Conservation (phyloP, 2,888 invertebrate genomes). For the Protophormia terraenovae region DNA sequence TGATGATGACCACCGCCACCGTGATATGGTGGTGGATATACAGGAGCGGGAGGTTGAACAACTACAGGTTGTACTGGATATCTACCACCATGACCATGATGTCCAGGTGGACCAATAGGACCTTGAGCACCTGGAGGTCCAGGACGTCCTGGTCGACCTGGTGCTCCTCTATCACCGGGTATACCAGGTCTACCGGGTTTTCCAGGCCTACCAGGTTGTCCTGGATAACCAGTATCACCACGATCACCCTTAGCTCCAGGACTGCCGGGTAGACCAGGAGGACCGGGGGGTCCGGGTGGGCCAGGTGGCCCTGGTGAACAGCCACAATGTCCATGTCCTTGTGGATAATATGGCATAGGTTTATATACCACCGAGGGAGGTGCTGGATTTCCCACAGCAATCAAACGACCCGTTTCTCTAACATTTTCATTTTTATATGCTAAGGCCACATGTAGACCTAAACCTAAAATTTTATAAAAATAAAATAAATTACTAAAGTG, state of each 20-base stretch:
- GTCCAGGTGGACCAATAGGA: constrained; percentile 28
- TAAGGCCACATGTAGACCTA: not conserved
- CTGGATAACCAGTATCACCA: constrained; percentile 30
- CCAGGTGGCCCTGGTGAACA: constrained; percentile 57
- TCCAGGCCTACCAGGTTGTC: constrained; percentile 16
- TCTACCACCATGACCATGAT: not conserved
- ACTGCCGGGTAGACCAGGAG: not conserved
- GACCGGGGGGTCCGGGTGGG: constrained; percentile 27
- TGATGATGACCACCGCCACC: not conserved
- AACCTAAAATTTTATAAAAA: constrained; percentile 15
- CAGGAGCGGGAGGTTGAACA: not conserved
- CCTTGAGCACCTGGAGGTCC: constrained; percentile 14
- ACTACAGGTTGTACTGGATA: not conserved
- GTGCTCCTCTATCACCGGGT: constrained; percentile 14
- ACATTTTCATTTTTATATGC: not conserved
- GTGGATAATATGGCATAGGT: constrained; percentile 11
- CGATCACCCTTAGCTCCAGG: not conserved
- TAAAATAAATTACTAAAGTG: not conserved
- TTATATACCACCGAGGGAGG: not conserved
- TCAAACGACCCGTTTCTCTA: constrained; percentile 19
- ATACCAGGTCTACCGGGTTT: constrained; percentile 28
- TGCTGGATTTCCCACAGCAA: not conserved
- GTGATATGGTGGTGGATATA: not conserved
- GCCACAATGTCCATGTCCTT: constrained; percentile 21
- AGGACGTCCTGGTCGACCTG: not conserved